These are phyloP conservation scores for Dicerorhinus sumatrensis DNA, from an alignment of 2,113 vertebrate genomes.

Conservation along the genomic window DNA sequence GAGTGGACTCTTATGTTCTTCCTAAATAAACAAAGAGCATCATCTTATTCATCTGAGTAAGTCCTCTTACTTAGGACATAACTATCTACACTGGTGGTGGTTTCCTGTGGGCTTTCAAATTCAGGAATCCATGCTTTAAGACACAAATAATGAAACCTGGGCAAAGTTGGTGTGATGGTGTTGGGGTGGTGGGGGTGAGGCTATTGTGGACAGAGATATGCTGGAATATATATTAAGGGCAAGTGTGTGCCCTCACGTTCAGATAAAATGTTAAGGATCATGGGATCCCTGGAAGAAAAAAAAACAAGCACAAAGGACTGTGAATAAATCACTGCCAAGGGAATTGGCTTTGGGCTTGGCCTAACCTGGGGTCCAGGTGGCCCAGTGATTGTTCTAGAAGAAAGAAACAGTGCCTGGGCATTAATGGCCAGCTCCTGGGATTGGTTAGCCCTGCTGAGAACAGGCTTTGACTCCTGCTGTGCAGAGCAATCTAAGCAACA, in stretches of 20 bases:
- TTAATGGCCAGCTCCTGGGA: background rate
- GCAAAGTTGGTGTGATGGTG: background rate
- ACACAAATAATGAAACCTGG: background rate
- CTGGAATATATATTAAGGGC: background rate
- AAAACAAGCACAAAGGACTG: background rate
- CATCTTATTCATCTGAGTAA: background rate
- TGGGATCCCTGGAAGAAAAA: background rate
- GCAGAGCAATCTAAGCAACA: background rate
- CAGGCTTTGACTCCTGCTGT: background rate
- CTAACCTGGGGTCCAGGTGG: background rate
- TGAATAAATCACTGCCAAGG: background rate
- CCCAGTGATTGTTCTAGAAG: background rate
- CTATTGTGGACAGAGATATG: background rate
- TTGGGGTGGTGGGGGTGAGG: background rate
- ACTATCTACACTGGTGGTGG: background rate
- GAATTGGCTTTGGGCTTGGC: background rate
- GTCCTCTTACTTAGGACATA: background rate
- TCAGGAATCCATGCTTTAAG: background rate
- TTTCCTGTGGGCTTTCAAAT: background rate
- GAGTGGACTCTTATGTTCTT: background rate
- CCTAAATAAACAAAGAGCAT: background rate
- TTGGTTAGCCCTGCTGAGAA: background rate
- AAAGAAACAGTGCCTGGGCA: background rate
- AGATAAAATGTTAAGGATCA: background rate
- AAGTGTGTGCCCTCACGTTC: background rate